Evolutionary conservation across 2,113 vertebrate genomes (phyloP).

Genomic region (Centropus bengalensis): DNA sequence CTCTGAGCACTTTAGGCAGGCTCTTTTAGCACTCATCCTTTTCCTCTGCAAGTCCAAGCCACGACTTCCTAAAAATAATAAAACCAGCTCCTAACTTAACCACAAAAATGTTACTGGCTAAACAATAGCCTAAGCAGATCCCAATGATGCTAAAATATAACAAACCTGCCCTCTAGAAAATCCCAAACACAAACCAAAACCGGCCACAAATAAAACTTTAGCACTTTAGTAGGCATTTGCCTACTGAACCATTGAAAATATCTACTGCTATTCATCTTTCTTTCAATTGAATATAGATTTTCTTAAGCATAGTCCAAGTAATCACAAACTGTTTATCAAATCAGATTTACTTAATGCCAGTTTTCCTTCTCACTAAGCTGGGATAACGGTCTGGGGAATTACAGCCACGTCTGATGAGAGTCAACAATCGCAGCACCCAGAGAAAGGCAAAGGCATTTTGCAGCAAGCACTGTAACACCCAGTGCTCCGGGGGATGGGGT

Average conservation of each 20-base stretch:
- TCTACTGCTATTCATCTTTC: neutral
- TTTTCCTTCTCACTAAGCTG: neutral
- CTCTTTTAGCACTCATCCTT: neutral
- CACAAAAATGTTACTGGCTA: neutral
- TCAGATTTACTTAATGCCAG: neutral
- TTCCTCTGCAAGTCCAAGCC: neutral
- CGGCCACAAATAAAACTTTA: neutral
- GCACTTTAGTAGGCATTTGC: neutral
- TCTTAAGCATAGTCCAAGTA: neutral
- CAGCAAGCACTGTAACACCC: neutral
- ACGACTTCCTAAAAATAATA: neutral
- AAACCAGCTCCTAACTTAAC: neutral
- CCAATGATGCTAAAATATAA: neutral
- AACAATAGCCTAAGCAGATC: neutral
- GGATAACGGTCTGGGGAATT: neutral
- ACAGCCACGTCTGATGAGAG: neutral
- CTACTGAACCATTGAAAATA: neutral
- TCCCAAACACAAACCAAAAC: neutral
- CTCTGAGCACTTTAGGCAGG: neutral
- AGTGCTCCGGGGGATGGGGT: accelerated
- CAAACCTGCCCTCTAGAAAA: neutral
- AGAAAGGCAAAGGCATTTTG: neutral
- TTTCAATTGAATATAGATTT: neutral
- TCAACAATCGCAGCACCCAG: neutral
- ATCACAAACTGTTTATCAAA: neutral